Conservation (phyloP, 1,140 invertebrate genomes). For the Heterodera carotae region DNA sequence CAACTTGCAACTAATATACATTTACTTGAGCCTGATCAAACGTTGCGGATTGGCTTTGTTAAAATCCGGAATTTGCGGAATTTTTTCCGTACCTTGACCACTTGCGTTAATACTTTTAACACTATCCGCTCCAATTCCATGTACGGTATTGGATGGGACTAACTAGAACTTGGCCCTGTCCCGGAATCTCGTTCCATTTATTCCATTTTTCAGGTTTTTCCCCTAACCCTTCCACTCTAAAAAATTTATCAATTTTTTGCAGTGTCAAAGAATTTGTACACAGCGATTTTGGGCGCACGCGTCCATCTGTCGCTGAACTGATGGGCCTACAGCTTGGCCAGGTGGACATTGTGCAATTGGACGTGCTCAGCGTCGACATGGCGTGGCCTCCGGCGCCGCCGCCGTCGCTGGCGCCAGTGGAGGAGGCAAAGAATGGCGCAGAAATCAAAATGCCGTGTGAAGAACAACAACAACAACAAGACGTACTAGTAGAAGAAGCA, state of each 20-base stretch:
- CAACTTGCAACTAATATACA: too few species aligned
- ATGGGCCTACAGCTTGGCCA: conserved; percentile 64
- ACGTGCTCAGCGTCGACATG: conserved; percentile 67
- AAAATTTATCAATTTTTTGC: not conserved
- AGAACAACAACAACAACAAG: not conserved
- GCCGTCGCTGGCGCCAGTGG: not conserved
- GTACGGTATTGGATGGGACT: too few species aligned
- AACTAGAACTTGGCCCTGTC: too few species aligned
- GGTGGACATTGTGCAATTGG: conserved; percentile 69
- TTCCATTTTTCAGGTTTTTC: not conserved
- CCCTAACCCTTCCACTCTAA: not conserved
- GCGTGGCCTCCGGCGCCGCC: conserved; percentile 59
- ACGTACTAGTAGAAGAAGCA: too few species aligned
- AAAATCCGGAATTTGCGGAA: too few species aligned
- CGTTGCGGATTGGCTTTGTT: too few species aligned
- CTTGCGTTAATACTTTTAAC: too few species aligned
- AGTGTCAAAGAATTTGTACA: conserved; percentile 67
- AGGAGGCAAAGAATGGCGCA: not conserved
- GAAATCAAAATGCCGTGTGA: not conserved
- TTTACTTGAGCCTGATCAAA: too few species aligned
- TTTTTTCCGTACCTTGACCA: too few species aligned
- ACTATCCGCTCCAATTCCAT: too few species aligned
- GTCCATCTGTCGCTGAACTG: conserved; percentile 67
- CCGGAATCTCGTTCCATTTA: too few species aligned
- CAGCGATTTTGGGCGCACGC: conserved; percentile 69